phyloP scores from a whole-genome alignment of 2,888 invertebrate species.

The Bruchidius siliquastri region DNA sequence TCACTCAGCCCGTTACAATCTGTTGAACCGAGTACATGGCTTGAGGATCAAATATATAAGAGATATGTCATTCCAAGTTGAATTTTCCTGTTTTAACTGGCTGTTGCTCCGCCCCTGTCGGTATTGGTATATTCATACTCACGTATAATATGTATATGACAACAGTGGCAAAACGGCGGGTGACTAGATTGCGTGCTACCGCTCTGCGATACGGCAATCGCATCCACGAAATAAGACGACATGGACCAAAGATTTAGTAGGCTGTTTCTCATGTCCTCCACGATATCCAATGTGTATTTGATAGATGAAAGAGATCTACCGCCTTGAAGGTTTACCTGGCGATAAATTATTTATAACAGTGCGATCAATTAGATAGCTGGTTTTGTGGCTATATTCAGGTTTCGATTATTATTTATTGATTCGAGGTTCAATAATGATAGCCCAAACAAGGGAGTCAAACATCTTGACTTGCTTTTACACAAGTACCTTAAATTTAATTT shows the following conservation, averaged over 20 bases:
- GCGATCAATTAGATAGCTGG: neutral
- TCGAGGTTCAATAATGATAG: too few relatives aligned
- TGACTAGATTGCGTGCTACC: constrained; percentile 10
- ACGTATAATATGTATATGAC: neutral
- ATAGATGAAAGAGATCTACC: constrained; percentile 13
- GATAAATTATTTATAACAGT: neutral
- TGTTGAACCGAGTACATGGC: too few relatives aligned
- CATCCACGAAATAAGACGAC: neutral
- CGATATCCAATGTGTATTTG: constrained; percentile 1
- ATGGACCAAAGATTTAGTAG: neutral
- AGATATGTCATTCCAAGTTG: too few relatives aligned
- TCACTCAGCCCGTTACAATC: too few relatives aligned
- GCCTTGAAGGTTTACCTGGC: neutral
- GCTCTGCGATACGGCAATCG: constrained; percentile 2
- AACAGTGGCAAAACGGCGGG: neutral
- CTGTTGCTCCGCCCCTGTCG: neutral
- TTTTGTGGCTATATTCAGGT: too few relatives aligned
- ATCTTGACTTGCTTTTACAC: too few relatives aligned
- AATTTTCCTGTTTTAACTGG: too few relatives aligned
- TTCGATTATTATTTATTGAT: too few relatives aligned
- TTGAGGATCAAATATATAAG: too few relatives aligned
- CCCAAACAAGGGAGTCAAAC: too few relatives aligned
- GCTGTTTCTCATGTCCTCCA: neutral
- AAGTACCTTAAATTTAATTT: too few relatives aligned
- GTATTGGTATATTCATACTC: neutral